A percentile compares a stretch with the other conserved stretches of the same genome.
Evolutionary conservation across 1,140 invertebrate genomes (phyloP).

Genomic region (Pteromalus puparum): DNA sequence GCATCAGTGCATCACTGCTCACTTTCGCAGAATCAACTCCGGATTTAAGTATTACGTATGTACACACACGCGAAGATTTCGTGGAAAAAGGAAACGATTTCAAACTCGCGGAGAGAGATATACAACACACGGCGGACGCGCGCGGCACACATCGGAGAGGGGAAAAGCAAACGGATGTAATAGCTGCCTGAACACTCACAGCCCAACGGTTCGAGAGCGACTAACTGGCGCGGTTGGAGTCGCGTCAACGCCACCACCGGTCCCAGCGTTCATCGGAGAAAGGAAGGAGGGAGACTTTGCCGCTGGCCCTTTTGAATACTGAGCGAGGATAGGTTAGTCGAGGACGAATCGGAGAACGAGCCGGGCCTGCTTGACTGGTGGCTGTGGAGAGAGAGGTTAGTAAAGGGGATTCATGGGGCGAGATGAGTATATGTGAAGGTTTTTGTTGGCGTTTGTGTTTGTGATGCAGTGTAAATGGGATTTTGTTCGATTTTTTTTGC

Average conservation of each 20-base stretch:
- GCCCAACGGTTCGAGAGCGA: slow-evolving; percentile 65
- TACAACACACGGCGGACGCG: background rate
- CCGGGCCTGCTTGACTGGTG: no score
- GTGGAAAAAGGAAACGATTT: no score
- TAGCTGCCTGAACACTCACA: slow-evolving; percentile 36
- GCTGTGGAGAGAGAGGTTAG: no score
- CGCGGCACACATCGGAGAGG: background rate
- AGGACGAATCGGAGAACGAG: slow-evolving; percentile 46
- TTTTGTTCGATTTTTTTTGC: no score
- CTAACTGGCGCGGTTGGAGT: slow-evolving; percentile 59
- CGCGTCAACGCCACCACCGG: slow-evolving; percentile 54
- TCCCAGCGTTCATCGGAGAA: slow-evolving; percentile 56
- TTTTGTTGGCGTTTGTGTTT: no score
- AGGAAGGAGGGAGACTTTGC: slow-evolving; percentile 56
- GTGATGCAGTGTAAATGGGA: no score
- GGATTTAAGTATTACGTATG: no score
- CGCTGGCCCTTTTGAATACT: slow-evolving; percentile 63
- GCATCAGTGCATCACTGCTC: no score
- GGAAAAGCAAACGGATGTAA: background rate
- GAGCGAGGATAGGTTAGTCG: slow-evolving; percentile 52
- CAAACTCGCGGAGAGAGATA: no score
- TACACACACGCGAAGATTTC: background rate
- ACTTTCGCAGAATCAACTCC: background rate
- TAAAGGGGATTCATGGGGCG: no score
- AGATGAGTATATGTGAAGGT: no score